Base-by-base conservation (phyloP, 2,797 vertebrate species). In the Gadopsis marmoratus region DNA sequence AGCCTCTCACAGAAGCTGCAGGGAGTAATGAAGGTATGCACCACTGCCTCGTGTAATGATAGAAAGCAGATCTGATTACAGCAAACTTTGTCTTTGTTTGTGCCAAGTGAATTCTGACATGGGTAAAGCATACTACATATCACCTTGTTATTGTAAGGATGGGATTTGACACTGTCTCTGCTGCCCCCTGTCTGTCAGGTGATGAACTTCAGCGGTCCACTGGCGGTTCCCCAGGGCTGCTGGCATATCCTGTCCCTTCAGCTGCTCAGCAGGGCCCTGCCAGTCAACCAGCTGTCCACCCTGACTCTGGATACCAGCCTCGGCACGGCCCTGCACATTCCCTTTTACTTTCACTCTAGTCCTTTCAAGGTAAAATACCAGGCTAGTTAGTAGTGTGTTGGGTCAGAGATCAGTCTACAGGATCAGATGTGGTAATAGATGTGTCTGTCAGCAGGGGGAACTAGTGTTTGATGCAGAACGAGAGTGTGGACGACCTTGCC, bases 211-310 rank as follows among this genome's bases (percentile, higher is more conserved):
- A 96, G 92, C 23, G 86, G 93, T 72, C 95, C 97, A 21, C 87
- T 96, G 91, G 93, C 89, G 10, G 93, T 97, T 88, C 93, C 95
- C 78, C 95, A 95, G 78, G 97, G 97, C 85, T 99, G 97, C 94
- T 98, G 97, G 97, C 96, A 91, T 70, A 79, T 98, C 73, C 95
- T 99, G 91, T 96, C 96, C 86, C 94, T 99, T 86, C 96, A 96
- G 91, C 91, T 97, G 74, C 93, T 93, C 83, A 92, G 94, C 92
- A 96, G 90, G 91, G 91, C 94, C 21, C 82, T 95, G 90, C 95
- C 94, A 39, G 56, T 94, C 79, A 96, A 95, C 86, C 87, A 96
- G 45, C 87, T 96, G 87, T 96, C 96, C 73, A 95, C 91, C 69
- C 84, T 99, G 76, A 96, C 94, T 83, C 93, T 99, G 86, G 85